Conservation (phyloP, 2,113 vertebrate genomes). For the Thalassoma bifasciatum region DNA sequence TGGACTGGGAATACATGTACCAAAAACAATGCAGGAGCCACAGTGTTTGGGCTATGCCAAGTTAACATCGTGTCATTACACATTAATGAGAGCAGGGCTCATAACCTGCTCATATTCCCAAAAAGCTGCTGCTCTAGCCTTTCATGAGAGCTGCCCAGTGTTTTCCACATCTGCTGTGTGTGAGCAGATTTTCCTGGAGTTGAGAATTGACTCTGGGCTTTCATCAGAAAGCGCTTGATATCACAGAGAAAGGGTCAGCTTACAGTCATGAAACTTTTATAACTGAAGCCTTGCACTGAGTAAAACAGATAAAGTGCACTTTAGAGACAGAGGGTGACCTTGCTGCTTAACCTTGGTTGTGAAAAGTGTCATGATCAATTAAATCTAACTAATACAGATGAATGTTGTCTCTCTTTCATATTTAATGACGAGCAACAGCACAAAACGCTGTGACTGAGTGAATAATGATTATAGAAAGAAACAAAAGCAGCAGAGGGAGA, state of each 20-base stretch:
- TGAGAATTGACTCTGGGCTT: constrained; percentile 41
- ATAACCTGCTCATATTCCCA: constrained; percentile 61
- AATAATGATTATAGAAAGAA: no score
- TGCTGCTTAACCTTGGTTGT: neutral
- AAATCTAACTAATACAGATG: neutral
- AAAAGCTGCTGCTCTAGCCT: constrained; percentile 46
- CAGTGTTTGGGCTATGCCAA: constrained; percentile 36
- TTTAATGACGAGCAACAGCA: no score
- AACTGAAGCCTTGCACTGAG: neutral
- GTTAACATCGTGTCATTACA: constrained; percentile 60
- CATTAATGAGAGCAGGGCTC: constrained; percentile 55
- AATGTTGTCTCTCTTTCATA: no score
- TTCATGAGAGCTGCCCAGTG: constrained; percentile 37
- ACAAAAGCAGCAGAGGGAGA: no score
- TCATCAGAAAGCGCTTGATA: constrained; percentile 25
- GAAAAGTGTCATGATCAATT: neutral
- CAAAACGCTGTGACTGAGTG: no score
- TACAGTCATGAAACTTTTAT: constrained; percentile 42
- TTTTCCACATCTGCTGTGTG: constrained; percentile 22
- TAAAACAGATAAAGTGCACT: constrained; percentile 4
- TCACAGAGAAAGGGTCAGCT: constrained; percentile 37
- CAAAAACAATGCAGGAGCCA: constrained; percentile 58
- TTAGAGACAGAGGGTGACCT: neutral
- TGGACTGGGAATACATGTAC: constrained; percentile 62
- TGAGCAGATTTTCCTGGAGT: constrained; percentile 30